These are phyloP conservation scores for sheep (Ovis aries) DNA, from an alignment of 2,113 vertebrate species.

Conservation along the genomic window ARS-UI_Ramb_v3.0 NC_056065.1:20598501-20599000, in stretches of 20 bases:
- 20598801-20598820: not conserved
- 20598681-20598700: slow-evolving; percentile 51
- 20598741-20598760: slow-evolving; percentile 43
- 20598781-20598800: not conserved
- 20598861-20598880: not conserved
- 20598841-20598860: not conserved
- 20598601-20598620: slow-evolving; percentile 77
- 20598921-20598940: not conserved
- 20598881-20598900: not conserved
- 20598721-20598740: not conserved
- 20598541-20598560: slow-evolving; percentile 71
- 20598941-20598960: not conserved
- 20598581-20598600: slow-evolving; percentile 64
- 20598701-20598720: slow-evolving; percentile 41
- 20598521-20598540: slow-evolving; percentile 76
- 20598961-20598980: not conserved
- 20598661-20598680: slow-evolving; percentile 62
- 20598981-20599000: not conserved
- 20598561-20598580: slow-evolving; percentile 78
- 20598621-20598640: slow-evolving; percentile 75
- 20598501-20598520: slow-evolving; percentile 76
- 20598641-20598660: slow-evolving; percentile 47
- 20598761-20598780: not conserved
- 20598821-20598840: not conserved
- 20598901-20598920: not conserved